These are phyloP conservation scores for Synodontis membranacea DNA, from an alignment of 2,113 vertebrate genomes.

Conservation along the genomic window DNA sequence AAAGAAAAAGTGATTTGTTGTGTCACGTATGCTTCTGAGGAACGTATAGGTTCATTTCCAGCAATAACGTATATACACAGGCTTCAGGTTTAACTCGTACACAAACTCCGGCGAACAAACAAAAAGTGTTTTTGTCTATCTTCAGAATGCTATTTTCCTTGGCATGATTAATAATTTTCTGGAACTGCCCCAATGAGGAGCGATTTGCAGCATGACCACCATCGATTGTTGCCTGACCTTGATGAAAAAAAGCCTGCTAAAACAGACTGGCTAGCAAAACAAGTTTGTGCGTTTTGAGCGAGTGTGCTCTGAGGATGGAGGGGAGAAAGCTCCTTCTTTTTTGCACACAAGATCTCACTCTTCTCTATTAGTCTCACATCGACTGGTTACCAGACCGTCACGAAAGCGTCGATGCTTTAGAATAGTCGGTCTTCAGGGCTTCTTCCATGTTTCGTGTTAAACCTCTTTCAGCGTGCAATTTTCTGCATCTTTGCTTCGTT, in stretches of 20 bases:
- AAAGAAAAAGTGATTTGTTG: too few relatives aligned
- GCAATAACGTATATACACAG: background rate
- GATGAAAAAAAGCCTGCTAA: background rate
- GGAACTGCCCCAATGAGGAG: background rate
- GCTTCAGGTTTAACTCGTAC: background rate
- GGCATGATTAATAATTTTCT: constrained; percentile 7
- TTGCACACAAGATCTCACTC: background rate
- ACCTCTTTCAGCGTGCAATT: too few relatives aligned
- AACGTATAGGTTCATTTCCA: too few relatives aligned
- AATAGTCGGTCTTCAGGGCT: background rate
- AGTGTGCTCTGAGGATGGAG: background rate
- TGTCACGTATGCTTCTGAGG: too few relatives aligned
- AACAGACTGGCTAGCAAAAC: background rate
- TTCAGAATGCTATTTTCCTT: background rate
- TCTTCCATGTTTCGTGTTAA: background rate
- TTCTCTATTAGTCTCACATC: background rate
- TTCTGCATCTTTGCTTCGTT: background rate
- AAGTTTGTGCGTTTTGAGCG: background rate
- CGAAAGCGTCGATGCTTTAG: background rate
- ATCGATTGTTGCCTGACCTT: background rate
- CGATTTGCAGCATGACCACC: background rate
- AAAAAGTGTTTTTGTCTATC: background rate
- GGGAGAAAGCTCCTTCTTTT: background rate
- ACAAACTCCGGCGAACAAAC: background rate
- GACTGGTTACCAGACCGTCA: too few relatives aligned